Evolutionary conservation across 2,113 vertebrate genomes (phyloP).

Genomic region (Eulemur rufifrons): DNA sequence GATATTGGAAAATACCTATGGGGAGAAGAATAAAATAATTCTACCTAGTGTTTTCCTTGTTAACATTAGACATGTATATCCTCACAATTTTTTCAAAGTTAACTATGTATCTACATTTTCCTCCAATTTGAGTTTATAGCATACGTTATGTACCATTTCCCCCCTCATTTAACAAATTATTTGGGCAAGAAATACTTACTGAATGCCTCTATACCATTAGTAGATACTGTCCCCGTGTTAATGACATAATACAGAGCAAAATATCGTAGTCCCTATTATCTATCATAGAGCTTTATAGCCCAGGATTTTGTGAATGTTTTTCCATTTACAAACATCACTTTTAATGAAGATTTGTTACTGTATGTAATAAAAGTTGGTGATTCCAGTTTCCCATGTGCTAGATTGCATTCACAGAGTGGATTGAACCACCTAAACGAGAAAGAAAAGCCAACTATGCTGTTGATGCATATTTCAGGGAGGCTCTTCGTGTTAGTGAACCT

Average conservation of each 20-base stretch:
- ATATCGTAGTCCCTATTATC: not conserved
- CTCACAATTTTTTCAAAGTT: not conserved
- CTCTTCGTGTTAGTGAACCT: slow-evolving; percentile 97
- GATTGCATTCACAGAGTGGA: slow-evolving; percentile 98
- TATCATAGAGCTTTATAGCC: not conserved
- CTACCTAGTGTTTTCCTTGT: not conserved
- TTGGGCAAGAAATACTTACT: not conserved
- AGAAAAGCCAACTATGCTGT: slow-evolving; percentile 99
- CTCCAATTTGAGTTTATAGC: not conserved
- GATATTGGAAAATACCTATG: not conserved
- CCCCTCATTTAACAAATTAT: not conserved
- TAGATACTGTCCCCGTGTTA: not conserved
- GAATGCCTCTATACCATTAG: not conserved
- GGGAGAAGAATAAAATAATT: not conserved
- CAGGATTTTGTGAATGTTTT: not conserved
- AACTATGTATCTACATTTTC: not conserved
- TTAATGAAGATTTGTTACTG: not conserved
- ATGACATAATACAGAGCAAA: not conserved
- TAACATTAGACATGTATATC: not conserved
- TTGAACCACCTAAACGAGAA: slow-evolving; percentile 97
- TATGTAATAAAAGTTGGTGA: not conserved
- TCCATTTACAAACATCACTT: not conserved
- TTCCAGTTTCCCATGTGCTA: slow-evolving; percentile 62
- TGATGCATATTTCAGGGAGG: slow-evolving; percentile 98
- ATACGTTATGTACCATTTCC: not conserved